Percentiles rank a stretch among this genome's conserved stretches.
Evolutionary conservation across 2,888 invertebrate species (phyloP).

Genomic region (Acanthococcus lagerstroemiae): DNA sequence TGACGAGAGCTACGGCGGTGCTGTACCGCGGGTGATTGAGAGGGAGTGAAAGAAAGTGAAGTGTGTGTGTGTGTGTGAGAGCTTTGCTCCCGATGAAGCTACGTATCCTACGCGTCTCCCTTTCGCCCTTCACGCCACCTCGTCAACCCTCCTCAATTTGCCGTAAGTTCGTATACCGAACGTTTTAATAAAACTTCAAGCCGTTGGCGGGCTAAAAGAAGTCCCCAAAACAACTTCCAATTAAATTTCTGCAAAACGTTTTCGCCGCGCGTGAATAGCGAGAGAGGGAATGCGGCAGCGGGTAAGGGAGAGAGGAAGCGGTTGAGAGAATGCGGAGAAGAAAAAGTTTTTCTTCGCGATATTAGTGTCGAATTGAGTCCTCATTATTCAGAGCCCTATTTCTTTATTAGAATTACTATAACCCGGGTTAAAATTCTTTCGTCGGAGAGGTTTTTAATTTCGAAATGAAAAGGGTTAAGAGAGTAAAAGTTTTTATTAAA

Average conservation of each 20-base stretch:
- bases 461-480: constrained; percentile 12
- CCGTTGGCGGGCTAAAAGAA: constrained; percentile 15
- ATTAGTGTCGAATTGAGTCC: constrained; percentile 29
- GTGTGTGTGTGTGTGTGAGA: no score
- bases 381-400: constrained; percentile 28
- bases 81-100: no score
- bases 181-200: constrained; percentile 27
- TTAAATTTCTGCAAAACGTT: constrained; percentile 25
- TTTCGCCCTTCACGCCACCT: constrained; percentile 4
- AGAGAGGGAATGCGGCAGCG: not conserved
- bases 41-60: no score
- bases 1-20: no score
- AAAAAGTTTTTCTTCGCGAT: constrained; percentile 7
- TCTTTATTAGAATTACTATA: constrained; percentile 26
- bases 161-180: not conserved
- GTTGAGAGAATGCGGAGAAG: constrained; percentile 3
- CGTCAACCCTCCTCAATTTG: not conserved
- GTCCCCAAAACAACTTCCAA: constrained; percentile 29
- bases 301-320: constrained; percentile 4
- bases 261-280: not conserved
- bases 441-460: constrained; percentile 7
- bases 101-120: no score
- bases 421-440: constrained; percentile 3
- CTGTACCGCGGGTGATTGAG: no score
- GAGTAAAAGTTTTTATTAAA: constrained; percentile 5